Base-by-base conservation (phyloP, 1,140 invertebrate species). In the Aphis gossypii region DNA sequence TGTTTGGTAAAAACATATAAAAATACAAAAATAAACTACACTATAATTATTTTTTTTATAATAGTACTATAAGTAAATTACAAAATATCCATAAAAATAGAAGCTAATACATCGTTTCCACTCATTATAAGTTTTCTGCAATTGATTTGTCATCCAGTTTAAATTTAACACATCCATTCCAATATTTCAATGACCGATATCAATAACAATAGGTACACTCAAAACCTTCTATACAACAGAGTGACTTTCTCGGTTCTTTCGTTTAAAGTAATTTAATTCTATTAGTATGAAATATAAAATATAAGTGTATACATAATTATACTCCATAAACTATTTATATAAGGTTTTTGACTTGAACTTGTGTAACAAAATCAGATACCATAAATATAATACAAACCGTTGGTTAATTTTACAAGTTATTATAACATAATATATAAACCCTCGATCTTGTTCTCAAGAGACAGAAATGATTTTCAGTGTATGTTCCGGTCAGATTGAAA, bases 401-500 rank as follows among this genome's bases (percentile, higher is more conserved):
- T 25, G 23, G n/a, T 89, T 51, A n/a, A 89, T 89, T 56, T 56
- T 56, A 41, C 20, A 14, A 54, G 48, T 89, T 89, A 89, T 89
- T 54, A 25, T 48, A 44, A n/a, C 60, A 76, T 30, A n/a, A 76
- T 30, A n/a, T 51, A 86, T 87, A 87, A 51, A 5, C 86, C 6
- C 46, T n/a, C 5, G 46, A 30, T 38, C 56, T 89, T 8, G 35
- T 56, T 41, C 88, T 89, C 88, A 54, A 89, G 88, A 38, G 88
- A 89, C 51, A 3, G 18, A 18, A 14, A 89, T 89, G 11, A 89
- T 56, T 56, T 56, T 89, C 51, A 41, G 48, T 41, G 21, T 89
- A 35, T 56, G 51, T 89, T 89, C 23, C 21, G 88, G 88, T 35
- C 48, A 89, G 48, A 89, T 38, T 89, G 88, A 56, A 89, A 89